phyloP scores from a whole-genome alignment of 2,797 vertebrate genomes.

The Hybognathus amarus region DNA sequence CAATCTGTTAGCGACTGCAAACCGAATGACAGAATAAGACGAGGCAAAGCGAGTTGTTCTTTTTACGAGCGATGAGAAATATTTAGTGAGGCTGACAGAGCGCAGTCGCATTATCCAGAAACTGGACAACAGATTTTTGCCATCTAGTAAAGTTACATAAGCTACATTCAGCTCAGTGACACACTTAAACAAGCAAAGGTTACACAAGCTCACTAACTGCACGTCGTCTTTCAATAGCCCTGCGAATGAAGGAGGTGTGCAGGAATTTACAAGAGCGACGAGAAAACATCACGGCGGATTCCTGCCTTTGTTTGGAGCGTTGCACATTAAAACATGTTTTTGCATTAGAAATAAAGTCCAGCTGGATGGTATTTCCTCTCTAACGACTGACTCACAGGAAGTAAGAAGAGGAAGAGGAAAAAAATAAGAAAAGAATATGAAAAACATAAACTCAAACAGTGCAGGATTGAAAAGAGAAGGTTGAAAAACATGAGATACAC shows the following conservation, averaged over 20 bases:
- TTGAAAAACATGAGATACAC: constrained; percentile 55
- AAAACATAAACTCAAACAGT: constrained; percentile 75
- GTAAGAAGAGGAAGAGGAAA: constrained; percentile 71
- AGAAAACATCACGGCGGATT: constrained; percentile 76
- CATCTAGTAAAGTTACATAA: constrained; percentile 82
- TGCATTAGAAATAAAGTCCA: constrained; percentile 75
- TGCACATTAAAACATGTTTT: constrained; percentile 76
- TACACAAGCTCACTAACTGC: constrained; percentile 77
- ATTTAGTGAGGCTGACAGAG: constrained; percentile 21
- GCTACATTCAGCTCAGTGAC: constrained; percentile 77
- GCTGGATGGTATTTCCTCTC: constrained; percentile 79
- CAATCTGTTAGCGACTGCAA: neutral
- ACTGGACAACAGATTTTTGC: constrained; percentile 73
- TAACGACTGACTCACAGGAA: constrained; percentile 80
- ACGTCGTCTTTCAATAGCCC: constrained; percentile 72
- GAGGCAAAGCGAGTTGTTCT: neutral
- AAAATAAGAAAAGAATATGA: constrained; percentile 58
- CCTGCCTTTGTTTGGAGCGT: constrained; percentile 78
- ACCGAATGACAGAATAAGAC: neutral
- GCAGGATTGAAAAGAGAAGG: constrained; percentile 40
- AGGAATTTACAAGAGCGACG: constrained; percentile 79
- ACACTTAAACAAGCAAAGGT: constrained; percentile 81
- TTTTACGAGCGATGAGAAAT: neutral
- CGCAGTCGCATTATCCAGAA: constrained; percentile 70
- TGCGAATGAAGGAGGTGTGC: constrained; percentile 78